Evolutionary conservation across 2,113 vertebrate species (phyloP).

Genomic region (Microcebus ravelobensis): DNA sequence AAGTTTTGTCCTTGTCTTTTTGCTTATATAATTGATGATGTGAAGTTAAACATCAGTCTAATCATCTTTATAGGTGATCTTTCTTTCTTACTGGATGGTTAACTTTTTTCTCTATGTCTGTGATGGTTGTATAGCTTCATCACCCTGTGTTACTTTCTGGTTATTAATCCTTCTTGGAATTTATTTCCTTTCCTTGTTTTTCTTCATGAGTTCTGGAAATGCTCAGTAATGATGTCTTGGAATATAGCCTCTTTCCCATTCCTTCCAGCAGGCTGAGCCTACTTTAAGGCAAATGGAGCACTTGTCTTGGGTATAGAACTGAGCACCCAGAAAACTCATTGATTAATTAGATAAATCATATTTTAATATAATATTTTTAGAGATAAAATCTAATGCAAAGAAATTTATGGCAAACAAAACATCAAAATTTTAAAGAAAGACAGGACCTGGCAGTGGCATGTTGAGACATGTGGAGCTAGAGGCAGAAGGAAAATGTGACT

Average conservation of each 20-base stretch:
- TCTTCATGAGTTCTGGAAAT: neutral
- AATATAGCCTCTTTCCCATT: neutral
- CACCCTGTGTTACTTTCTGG: neutral
- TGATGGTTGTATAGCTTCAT: neutral
- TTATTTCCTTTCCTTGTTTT: neutral
- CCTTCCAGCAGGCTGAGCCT: neutral
- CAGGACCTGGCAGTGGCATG: neutral
- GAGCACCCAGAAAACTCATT: neutral
- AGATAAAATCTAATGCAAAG: neutral
- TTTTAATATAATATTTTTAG: neutral
- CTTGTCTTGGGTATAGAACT: neutral
- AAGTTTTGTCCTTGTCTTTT: neutral
- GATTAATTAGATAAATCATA: neutral
- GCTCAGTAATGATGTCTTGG: neutral
- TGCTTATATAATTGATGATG: neutral
- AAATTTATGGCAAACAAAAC: neutral
- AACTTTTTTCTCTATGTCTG: neutral
- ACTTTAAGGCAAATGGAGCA: neutral
- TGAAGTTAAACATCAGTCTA: neutral
- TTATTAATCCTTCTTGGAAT: neutral
- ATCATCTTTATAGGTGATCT: neutral
- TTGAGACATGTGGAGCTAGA: neutral
- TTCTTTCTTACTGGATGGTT: neutral
- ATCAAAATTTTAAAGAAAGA: neutral
- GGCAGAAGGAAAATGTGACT: neutral